Base-by-base conservation (phyloP, 2,113 vertebrate species). In the Origma solitaria region DNA sequence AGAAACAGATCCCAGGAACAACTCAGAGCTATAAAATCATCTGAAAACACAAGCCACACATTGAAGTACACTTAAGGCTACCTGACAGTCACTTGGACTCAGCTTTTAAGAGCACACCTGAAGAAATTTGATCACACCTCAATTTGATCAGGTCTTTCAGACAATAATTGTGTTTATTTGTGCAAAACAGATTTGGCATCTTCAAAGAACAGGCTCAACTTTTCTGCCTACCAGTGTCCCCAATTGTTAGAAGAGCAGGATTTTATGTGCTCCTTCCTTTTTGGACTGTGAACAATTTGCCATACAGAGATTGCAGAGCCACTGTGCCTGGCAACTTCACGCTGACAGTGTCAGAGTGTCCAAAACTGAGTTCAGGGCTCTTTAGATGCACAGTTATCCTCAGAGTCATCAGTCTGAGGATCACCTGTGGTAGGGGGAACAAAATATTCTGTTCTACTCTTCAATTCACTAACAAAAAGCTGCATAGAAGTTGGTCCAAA, bases 381-480 rank as follows among this genome's bases (percentile, higher is more conserved):
- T 77, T 69, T 1, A 42, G 64, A 57, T 4, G 12, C 60, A 35
- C 60, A 62, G 5, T 8, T 7, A 16, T 8, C 31, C 57, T 69
- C 28, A 7, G 49, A 56, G 37, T 38, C 54, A 80, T 35, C 65
- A 60, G 31, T 51, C n/a, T 64, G 57, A 89, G 44, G 49, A 84
- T 51, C 61, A 91, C 49, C 49, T 61, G 13, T 17, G 58, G 53
- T 22, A 54, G 5, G 2, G 20, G 33, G 16, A 66, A 54, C 73
- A 71, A 78, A 58, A 37, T 0, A 0, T 13, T 40, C 35, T 44
- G 24, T 40, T 76, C 44, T 42, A 35, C 31, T 57, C 6, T n/a
- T 35, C 42, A 62, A 50, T 30, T 71, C 42, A 40, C 82, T 78
- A 69, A 69, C 5, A 28, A 88, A 68, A 86, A 86, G n/a, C 47